Percentiles rank a stretch among this genome's conserved stretches.
Conservation (phyloP, 2,888 invertebrate genomes). For the Molorchus minor region DNA sequence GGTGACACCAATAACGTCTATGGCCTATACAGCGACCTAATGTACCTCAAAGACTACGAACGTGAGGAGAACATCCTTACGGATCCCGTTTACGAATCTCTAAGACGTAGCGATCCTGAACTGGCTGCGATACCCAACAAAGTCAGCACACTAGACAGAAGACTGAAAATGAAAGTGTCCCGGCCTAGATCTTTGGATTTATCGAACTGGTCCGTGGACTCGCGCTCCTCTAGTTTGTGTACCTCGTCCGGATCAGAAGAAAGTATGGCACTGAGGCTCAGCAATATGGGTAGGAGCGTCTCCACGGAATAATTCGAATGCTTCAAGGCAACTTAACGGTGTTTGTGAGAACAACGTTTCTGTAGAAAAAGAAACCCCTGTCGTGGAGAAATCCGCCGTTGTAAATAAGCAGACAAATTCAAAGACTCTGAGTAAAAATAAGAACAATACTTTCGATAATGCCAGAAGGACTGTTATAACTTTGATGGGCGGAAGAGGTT, state of each 20-base stretch:
- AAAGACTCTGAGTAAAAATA: conserved; percentile 50
- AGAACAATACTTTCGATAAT: conserved; percentile 47
- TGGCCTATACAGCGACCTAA: conserved; percentile 87
- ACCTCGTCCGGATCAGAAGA: conserved; percentile 90
- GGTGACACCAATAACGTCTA: conserved; percentile 84
- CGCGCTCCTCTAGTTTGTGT: conserved; percentile 75
- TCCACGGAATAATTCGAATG: conserved; percentile 81
- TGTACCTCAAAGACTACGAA: conserved; percentile 88
- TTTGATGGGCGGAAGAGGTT: conserved; percentile 88
- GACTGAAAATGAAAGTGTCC: conserved; percentile 83
- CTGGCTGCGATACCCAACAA: conserved; percentile 83
- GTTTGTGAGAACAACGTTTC: conserved; percentile 51
- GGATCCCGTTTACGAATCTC: conserved; percentile 77
- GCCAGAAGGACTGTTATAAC: conserved; percentile 82
- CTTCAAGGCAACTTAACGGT: conserved; percentile 69
- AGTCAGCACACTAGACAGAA: conserved; percentile 82
- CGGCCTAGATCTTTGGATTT: conserved; percentile 83
- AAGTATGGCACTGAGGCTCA: conserved; percentile 74
- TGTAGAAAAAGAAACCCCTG: conserved; percentile 43
- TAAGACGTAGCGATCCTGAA: conserved; percentile 85
- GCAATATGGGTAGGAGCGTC: conserved; percentile 68
- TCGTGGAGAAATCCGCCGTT: conserved; percentile 25
- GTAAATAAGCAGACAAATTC: conserved; percentile 39
- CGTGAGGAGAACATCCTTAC: conserved; percentile 78
- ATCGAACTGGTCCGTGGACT: conserved; percentile 89